Evolutionary conservation across 2,113 vertebrate genomes (phyloP), one percentile per base, ranked within the genome.

Genomic region (Bubo blakistoni): DNA sequence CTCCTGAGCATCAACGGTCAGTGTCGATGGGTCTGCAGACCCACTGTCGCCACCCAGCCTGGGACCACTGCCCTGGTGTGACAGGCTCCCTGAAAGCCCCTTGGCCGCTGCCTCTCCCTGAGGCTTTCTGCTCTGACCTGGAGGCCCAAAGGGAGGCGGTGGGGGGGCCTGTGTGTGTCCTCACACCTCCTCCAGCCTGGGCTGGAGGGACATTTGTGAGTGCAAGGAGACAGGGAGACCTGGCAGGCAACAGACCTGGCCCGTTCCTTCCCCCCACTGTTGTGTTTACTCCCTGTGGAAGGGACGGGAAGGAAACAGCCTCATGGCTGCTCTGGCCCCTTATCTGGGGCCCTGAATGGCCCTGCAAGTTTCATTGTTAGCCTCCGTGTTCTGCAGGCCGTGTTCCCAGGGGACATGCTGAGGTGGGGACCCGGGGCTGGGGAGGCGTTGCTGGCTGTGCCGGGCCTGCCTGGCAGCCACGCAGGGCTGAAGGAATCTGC

Each of bases 291-390:
- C 92, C 92, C 90, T 58, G 71, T 66, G 92, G 94, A 95, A 94
- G 74, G 74, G 87, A 81, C 63, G n/a, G 93, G 96, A 97, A 97
- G 95, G 95, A 97, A 97, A 57, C 77, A 16, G 93, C 84, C 86
- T 91, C 24, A 0, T 22, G 29, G 73, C 94, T 94, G 86, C 89
- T 91, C 63, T 32, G 47, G 81, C 66, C 49, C 63, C 95, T 96
- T 96, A 96, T 97, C 96, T 90, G 86, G 44, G 89, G 93, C 89
- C 66, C 40, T 54, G 13, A 44, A 38, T 2, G 7, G 74, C 86
- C 72, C 88, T 61, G 55, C 22, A 16, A 5, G 57, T 74, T 81
- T 40, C 91, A 96, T 96, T 97, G 96, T 96, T 96, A 47, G 81
- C 11, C 29, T 83, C 72, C 69, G 11, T 0, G 1, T 61, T 88